Conservation (phyloP, 2,113 vertebrate species). For the Setophaga petechia region DNA sequence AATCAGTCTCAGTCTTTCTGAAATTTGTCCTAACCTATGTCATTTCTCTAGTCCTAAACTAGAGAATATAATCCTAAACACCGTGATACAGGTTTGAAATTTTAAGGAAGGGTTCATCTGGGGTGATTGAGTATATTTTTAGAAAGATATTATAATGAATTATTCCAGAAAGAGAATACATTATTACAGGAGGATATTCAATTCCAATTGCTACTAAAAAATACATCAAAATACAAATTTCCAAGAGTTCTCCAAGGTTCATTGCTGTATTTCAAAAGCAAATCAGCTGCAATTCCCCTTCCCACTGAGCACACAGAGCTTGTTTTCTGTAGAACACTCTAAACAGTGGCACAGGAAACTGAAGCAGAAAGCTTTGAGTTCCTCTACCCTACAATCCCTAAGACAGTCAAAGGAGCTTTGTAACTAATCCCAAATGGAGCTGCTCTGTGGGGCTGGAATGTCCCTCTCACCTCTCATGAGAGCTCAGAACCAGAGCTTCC, state of each 20-base stretch:
- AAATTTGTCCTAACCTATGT: not conserved
- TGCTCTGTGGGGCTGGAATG: not conserved
- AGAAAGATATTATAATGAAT: not conserved
- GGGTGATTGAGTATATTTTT: not conserved
- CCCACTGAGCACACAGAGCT: not conserved
- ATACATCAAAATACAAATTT: not conserved
- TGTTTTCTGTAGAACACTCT: not conserved
- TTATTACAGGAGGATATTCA: not conserved
- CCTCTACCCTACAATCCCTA: not conserved
- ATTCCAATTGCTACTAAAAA: not conserved
- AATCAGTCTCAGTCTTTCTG: not conserved
- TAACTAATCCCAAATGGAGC: not conserved
- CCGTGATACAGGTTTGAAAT: not conserved
- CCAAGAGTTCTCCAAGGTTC: not conserved
- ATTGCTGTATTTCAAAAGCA: not conserved
- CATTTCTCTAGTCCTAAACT: not conserved
- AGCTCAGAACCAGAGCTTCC: not conserved
- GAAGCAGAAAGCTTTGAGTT: not conserved
- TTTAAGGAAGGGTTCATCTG: not conserved
- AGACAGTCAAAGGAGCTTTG: not conserved
- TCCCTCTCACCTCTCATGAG: rapidly evolving
- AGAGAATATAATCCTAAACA: not conserved
- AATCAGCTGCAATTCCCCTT: not conserved
- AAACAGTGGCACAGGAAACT: not conserved
- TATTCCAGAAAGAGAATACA: not conserved